Evolutionary conservation across 1,140 invertebrate genomes (phyloP), one percentile per base, ranked within the genome.

Genomic region (Trissolcus basalis): DNA sequence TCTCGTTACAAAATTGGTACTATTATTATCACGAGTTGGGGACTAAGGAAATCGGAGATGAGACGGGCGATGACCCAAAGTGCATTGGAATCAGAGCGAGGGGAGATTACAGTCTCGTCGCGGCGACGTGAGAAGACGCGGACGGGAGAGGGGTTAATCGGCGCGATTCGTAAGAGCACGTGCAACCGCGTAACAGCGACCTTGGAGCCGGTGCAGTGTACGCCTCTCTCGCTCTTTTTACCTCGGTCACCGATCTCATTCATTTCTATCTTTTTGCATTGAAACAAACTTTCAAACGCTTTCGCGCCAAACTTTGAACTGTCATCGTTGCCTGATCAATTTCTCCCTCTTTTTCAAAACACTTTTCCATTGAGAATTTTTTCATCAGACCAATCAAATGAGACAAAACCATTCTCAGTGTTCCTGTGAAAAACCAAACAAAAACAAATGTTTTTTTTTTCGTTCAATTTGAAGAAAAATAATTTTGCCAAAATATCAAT

Each of bases 161-260:
- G 67, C 67, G 76, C 75, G 76, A 71, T 81, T 82, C 81, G 74
- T 70, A 79, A 74, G 76, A 81, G 82, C 84, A 85, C 83, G 83
- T 86, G 83, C 77, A 85, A 77, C 70, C 82, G 80, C 80, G 83
- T 85, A 86, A 86, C 77, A 82, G 76, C 84, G 84, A 86, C 84
- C 84, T 86, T 85, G 84, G 70, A 77, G 82, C 80, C 80, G 81
- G 72, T 80, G 47, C 36, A 79, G 76, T 81, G n/a, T 41, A 27
- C 47, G 19, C 43, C 68, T 58, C 64, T 72, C 61, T 67, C 65
- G 54, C 60, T 70, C 59, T 65, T 59, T 70, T 59, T 55, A 48
- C 59, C 54, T 43, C 69, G 60, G 45, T 56, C 73, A 33, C 32
- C 65, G 58, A 70, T 65, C 55, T 71, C 67, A 76, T 76, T 76